Evolutionary conservation across 2,113 vertebrate genomes (phyloP).

Genomic region (Pampusana beccarii): DNA sequence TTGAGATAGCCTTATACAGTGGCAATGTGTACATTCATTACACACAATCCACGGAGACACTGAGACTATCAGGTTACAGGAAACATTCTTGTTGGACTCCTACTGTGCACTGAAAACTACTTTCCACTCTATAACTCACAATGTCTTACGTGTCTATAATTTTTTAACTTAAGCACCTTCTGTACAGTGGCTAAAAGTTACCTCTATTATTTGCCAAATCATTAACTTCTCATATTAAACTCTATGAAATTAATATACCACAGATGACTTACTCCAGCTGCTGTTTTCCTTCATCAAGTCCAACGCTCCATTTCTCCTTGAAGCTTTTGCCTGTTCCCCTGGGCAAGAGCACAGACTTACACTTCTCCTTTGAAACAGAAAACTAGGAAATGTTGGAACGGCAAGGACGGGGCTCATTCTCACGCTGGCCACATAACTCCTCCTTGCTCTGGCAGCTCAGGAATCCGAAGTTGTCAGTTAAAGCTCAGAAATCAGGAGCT

Average conservation of each 20-base stretch:
- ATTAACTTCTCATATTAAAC: neutral
- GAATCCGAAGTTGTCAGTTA: neutral
- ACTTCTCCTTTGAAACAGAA: neutral
- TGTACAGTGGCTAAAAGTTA: neutral
- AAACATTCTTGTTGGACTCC: neutral
- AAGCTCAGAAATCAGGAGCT: neutral
- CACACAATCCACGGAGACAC: neutral
- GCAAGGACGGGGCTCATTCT: neutral
- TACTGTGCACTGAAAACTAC: neutral
- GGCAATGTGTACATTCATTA: neutral
- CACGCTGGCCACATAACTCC: neutral
- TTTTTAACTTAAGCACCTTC: neutral
- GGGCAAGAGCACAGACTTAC: neutral
- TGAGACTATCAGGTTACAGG: fast-evolving
- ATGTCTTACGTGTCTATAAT: neutral
- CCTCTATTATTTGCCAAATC: neutral
- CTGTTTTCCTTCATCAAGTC: neutral
- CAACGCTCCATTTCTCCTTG: neutral
- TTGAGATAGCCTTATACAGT: neutral
- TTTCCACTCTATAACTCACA: neutral
- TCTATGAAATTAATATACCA: neutral
- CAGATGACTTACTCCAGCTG: neutral
- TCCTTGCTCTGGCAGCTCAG: neutral
- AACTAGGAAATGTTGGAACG: neutral
- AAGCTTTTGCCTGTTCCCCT: neutral